Conservation (phyloP, 2,888 invertebrate species). For the Cloeon dipterum region DNA sequence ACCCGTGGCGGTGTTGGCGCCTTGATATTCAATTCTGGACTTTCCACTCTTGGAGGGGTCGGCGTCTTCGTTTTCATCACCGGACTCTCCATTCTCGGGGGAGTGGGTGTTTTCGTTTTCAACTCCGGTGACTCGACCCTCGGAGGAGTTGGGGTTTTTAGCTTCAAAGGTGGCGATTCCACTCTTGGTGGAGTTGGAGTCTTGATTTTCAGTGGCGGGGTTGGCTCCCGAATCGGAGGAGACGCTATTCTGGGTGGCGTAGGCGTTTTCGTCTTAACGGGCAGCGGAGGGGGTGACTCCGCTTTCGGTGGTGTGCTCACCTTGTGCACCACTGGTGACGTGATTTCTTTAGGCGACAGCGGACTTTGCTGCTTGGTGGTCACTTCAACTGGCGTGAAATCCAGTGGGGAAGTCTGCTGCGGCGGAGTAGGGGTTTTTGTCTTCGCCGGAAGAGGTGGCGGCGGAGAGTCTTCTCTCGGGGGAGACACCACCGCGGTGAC, state of each 20-base stretch:
- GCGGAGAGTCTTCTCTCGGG: neutral
- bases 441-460: neutral
- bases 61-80: neutral
- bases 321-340: neutral
- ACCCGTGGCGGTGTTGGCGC: neutral
- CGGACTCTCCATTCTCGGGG: too few species aligned
- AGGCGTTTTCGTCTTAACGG: neutral
- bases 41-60: neutral
- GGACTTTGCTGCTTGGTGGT: too few species aligned
- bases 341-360: neutral
- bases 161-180: constrained; percentile 1
- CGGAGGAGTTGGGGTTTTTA: constrained; percentile 1
- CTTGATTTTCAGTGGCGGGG: neutral
- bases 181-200: neutral
- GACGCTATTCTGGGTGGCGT: neutral
- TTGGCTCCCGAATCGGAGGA: neutral
- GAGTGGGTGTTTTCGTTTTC: too few species aligned
- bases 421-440: neutral
- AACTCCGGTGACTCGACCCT: neutral
- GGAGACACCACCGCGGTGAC: neutral
- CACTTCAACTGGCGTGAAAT: too few species aligned
- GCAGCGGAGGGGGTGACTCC: neutral
- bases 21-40: neutral
- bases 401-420: neutral
- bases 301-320: neutral